Evolutionary conservation across 2,797 vertebrate genomes (phyloP), one percentile per base, ranked within the genome.

Genomic region (Apodemus agrarius): DNA sequence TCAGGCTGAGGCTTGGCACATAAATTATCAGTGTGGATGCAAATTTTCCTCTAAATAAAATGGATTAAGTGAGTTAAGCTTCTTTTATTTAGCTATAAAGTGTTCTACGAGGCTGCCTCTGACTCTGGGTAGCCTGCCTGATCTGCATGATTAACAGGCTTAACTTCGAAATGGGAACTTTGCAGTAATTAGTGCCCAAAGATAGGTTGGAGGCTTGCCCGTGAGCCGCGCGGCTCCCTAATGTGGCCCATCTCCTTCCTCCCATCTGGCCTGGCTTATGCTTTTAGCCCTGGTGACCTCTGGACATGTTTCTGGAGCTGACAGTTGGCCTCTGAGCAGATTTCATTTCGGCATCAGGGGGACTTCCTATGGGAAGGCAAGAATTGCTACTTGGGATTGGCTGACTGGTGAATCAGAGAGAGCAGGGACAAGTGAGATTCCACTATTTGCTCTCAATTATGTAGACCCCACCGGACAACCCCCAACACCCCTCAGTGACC

Each of bases 31-130:
- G 67, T 46, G 0, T 94, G 93, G 75, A 91, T 98, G 97, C 96
- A 96, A 97, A 97, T 97, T 96, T 98, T 96, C 95, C 91, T 97
- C 92, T 83, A 95, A 92, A 43, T 94, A 98, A 97, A 98, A 96
- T 94, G 67, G 97, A 98, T 95, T 74, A 98, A 96, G 96, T 91
- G 95, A 97, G 91, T 26, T 85, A 96, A 97, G 96, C 57, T 72
- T 82, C 97, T 97, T 96, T 76, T 97, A 84, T 93, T 98, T 97
- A 88, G 93, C 95, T 87, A 61, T 92, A 72, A 98, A 98, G 84
- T 91, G 63, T 87, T 93, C 97, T 93, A 95, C 31, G 93, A 98
- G 96, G 59, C 3, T 96, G 97, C 93, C 93, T 65, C 0, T 59
- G 96, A 94, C 72, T 93, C 93, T 34, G 94, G 95, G 94, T 87